Evolutionary conservation across 2,113 vertebrate genomes (phyloP), one percentile per base, ranked within the genome.

Genomic region (Grammomys dolichurus): DNA sequence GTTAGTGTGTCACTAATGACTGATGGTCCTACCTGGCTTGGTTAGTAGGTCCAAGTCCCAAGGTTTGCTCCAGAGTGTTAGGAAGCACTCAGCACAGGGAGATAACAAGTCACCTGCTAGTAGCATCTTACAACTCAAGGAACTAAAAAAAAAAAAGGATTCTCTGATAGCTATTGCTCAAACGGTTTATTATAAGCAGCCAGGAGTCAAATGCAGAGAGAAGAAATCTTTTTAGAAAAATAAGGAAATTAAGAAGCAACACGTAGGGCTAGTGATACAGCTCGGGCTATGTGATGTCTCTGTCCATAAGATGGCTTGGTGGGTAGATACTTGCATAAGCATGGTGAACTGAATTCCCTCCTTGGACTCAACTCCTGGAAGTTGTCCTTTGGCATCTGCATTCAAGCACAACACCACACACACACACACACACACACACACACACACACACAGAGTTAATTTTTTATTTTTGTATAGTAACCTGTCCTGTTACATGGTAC

Each of bases 21-120:
- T 22, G 76, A 82, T 65, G 77, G 75, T 65, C 92, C 2, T 0
- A 24, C 36, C 14, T 26, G 7, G 84, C 31, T 22, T 91, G 90
- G 90, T 76, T 67, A 8, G 46, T 33, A 54, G 54, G 12, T 85
- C 88, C 82, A 56, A 80, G 87, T 81, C 87, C 65, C 48, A 69
- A 69, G 90, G 87, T 93, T 67, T 67, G 65, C 91, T 96, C 91
- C 87, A 75, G 51, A 96, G 77, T 31, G 88, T 82, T 81, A 80
- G 70, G 87, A 58, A 85, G 70, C 65, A 76, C 80, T 80, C n/a
- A 90, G 56, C 51, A 31, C 33, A 75, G 22, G 76, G 48, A 56
- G 85, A 75, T 36, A 60, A 5, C 58, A 14, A 76, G 67, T 95
- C 93, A 76, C 40, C 26, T 1, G 28, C 56, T 94, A 28, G 46